Evolutionary conservation across 1,140 invertebrate genomes (phyloP), one percentile per base, ranked within the genome.

Genomic region (Eumaeus atala): DNA sequence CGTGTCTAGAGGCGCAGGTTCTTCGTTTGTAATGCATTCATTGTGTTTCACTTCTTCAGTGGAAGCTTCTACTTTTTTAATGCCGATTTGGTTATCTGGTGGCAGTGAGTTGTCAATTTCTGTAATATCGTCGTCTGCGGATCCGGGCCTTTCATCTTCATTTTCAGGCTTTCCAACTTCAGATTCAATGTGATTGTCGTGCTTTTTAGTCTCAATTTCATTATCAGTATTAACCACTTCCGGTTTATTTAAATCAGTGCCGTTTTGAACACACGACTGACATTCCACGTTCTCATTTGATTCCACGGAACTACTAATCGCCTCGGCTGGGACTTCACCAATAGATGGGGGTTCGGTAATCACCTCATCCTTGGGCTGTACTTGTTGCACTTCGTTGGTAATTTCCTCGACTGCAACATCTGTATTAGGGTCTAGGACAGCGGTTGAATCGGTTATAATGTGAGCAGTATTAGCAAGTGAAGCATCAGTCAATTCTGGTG

Each of bases 401-500:
- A 48, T 36, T 34, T 18, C n/a, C 55, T 66, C 50, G 17, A 35
- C 54, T 56, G 50, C 52, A 16, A 38, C 61, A 48, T 71, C 64
- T 38, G 72, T 63, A 51, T 66, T 70, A 67, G 60, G 61, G 50
- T 62, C 65, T 42, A 58, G 53, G 36, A 58, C 51, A 33, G 54
- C 55, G 42, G 74, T 48, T 61, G 72, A 57, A 58, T 62, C 66
- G 63, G 72, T 56, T 54, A 66, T 72, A 60, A 59, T 60, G 59
- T 72, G 76, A 67, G 73, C 61, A 62, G 73, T 68, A 67, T 77
- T 82, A 77, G 74, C 71, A 69, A 77, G 74, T 66, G 77, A 74
- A 75, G 79, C 74, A 59, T 84, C 83, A 71, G 79, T 72, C 72
- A 83, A 61, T 75, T 87, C 83, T 62, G 87, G 81, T 76, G 85